phyloP scores from a whole-genome alignment of 2,113 vertebrate species.

The Ameiurus melas region DNA sequence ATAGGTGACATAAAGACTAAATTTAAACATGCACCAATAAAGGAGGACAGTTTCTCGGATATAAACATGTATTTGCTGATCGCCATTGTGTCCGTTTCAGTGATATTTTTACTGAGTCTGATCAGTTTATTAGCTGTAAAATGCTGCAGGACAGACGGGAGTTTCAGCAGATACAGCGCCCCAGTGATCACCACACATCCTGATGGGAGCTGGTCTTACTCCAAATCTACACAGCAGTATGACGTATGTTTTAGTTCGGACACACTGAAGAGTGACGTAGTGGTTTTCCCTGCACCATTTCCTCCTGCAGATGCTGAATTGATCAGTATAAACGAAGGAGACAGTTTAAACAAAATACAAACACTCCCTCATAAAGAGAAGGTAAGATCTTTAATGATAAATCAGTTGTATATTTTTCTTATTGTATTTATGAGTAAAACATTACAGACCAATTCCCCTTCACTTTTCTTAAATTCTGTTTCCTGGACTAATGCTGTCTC shows the following conservation, averaged over 20 bases:
- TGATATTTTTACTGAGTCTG: slow-evolving; percentile 18
- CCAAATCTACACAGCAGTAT: background rate
- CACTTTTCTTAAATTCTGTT: background rate
- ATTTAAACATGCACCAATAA: slow-evolving; percentile 38
- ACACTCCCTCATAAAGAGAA: background rate
- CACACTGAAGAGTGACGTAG: background rate
- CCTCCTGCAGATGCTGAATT: background rate
- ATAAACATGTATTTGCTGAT: slow-evolving; percentile 58
- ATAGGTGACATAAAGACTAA: slow-evolving; percentile 34
- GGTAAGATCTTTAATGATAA: background rate
- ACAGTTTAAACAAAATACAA: background rate
- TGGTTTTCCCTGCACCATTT: background rate
- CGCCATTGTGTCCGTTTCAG: slow-evolving; percentile 50
- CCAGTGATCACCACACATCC: background rate
- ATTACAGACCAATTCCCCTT: background rate
- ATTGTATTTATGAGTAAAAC: background rate
- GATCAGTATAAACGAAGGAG: background rate
- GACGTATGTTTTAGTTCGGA: background rate
- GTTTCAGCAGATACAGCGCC: background rate
- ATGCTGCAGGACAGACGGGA: background rate
- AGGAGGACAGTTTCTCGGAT: slow-evolving; percentile 51
- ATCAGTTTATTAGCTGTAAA: background rate
- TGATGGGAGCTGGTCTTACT: background rate
- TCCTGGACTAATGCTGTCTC: background rate
- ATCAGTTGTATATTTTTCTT: background rate